Evolutionary conservation across 2,888 invertebrate genomes (phyloP).

Genomic region (Coenonympha arcania): DNA sequence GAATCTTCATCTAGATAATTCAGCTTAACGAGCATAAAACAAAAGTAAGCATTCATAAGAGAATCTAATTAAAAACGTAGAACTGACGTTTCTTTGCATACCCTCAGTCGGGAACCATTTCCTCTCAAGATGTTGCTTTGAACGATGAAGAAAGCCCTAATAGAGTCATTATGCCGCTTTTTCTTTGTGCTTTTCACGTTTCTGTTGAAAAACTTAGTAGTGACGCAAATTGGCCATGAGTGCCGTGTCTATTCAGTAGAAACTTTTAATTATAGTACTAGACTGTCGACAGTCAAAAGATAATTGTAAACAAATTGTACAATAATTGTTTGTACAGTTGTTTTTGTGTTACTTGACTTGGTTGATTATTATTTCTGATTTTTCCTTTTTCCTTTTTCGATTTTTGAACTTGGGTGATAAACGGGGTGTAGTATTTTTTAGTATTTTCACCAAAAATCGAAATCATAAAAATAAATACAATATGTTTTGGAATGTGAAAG

Average conservation of each 20-base stretch:
- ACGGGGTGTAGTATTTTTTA: too few species aligned
- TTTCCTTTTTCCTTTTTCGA: too few species aligned
- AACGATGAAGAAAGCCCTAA: conserved; percentile 8
- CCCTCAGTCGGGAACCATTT: conserved; percentile 7
- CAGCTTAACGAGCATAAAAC: conserved; percentile 7
- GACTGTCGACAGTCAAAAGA: not conserved
- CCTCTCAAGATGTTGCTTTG: conserved; percentile 13
- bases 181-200: conserved; percentile 4
- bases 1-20: conserved; percentile 1
- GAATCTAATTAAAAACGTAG: conserved; percentile 10
- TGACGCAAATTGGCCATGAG: not conserved
- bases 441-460: too few species aligned
- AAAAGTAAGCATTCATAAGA: conserved; percentile 11
- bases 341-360: too few species aligned
- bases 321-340: too few species aligned
- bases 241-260: not conserved
- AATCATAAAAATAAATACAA: too few species aligned
- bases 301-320: too few species aligned
- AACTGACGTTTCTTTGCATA: conserved; percentile 9
- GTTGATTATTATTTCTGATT: too few species aligned
- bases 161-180: conserved; percentile 9
- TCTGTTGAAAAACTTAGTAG: not conserved
- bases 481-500: too few species aligned
- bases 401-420: too few species aligned
- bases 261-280: not conserved